Evolutionary conservation across 2,888 invertebrate genomes (phyloP).

Genomic region (Syrista parreyssii): DNA sequence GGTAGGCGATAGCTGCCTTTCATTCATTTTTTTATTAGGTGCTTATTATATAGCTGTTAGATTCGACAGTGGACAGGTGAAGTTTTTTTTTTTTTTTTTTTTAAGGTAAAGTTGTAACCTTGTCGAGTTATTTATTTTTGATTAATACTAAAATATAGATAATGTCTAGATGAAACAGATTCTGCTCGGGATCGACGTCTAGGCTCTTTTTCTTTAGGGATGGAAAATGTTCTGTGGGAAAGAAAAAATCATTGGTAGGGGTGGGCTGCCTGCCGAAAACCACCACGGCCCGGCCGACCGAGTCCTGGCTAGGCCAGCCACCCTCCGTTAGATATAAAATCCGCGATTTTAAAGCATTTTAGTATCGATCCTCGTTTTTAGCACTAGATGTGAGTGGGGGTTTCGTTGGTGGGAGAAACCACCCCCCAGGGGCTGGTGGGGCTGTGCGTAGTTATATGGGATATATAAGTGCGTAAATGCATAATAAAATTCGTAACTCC

Average conservation of each 20-base stretch:
- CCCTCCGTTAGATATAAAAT: constrained; percentile 71
- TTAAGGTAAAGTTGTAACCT: no score
- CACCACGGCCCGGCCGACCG: constrained; percentile 9
- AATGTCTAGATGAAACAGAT: no score
- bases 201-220: no score
- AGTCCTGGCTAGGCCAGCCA: constrained; percentile 38
- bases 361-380: constrained; percentile 75
- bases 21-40: no score
- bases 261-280: background rate
- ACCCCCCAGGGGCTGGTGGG: constrained; percentile 33
- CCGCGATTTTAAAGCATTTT: constrained; percentile 75
- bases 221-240: background rate
- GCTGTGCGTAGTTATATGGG: constrained; percentile 54
- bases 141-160: no score
- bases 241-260: background rate
- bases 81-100: no score
- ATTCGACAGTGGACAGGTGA: no score
- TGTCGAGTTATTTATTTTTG: no score
- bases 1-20: no score
- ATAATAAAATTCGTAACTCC: constrained; percentile 62
- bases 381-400: constrained; percentile 65
- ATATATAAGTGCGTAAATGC: constrained; percentile 65
- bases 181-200: no score
- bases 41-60: no score
- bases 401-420: constrained; percentile 43